Evolutionary conservation across 2,888 invertebrate species (phyloP).

Genomic region (Morpho achilles): DNA sequence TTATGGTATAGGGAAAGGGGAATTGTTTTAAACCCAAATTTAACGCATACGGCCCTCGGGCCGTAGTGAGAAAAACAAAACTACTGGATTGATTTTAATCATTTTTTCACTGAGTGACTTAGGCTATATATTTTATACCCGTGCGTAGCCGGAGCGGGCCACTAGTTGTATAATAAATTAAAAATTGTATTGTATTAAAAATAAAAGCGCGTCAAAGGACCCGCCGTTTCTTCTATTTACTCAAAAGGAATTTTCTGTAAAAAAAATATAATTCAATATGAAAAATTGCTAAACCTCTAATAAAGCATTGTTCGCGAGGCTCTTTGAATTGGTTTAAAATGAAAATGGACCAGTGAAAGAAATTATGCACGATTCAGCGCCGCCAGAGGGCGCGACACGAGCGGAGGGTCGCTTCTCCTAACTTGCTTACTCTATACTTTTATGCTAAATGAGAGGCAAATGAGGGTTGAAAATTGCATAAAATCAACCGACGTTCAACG

Average conservation of each 20-base stretch:
- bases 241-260: constrained; percentile 4
- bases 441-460: constrained; percentile 13
- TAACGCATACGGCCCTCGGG: too few species aligned
- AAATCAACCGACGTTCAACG: constrained; percentile 4
- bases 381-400: constrained; percentile 15
- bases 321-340: constrained; percentile 32
- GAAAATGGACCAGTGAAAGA: constrained; percentile 33
- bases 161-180: too few species aligned
- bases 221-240: neutral
- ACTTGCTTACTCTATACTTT: constrained; percentile 18
- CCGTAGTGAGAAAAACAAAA: too few species aligned
- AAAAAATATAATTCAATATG: constrained; percentile 28
- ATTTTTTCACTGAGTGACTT: too few species aligned
- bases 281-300: constrained; percentile 34
- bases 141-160: too few species aligned
- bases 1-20: too few species aligned
- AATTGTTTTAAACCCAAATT: too few species aligned
- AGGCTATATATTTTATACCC: too few species aligned
- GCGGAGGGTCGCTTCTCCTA: constrained; percentile 1
- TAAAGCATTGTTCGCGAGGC: constrained; percentile 31
- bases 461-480: constrained; percentile 16
- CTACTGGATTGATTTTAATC: too few species aligned
- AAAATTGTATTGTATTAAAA: too few species aligned
- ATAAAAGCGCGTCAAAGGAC: too few species aligned
- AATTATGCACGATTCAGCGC: constrained; percentile 32